A percentile compares a stretch with the other conserved stretches of the same genome.
Evolutionary conservation across 35 echinoderm and acorn worm genomes (phyloP).

Genomic region (Anneissia japonica): DNA sequence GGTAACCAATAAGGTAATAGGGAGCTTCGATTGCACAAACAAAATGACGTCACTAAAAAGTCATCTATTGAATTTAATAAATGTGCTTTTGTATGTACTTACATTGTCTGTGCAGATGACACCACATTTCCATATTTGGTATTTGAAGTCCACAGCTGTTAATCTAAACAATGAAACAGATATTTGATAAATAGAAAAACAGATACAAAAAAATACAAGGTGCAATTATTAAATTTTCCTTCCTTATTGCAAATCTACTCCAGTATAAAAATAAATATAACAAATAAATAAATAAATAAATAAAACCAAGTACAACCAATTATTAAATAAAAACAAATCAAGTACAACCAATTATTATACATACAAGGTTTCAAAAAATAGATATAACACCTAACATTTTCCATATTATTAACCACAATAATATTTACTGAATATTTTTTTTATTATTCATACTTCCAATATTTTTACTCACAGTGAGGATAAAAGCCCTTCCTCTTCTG

Average conservation of each 20-base stretch:
- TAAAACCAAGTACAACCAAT: too few relatives aligned
- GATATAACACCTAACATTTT: neutral
- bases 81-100: slow-evolving; percentile 6
- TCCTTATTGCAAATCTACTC: too few relatives aligned
- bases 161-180: slow-evolving; percentile 39
- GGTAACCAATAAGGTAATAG: too few relatives aligned
- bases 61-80: neutral
- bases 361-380: neutral
- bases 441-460: neutral
- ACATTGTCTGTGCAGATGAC: slow-evolving; percentile 92
- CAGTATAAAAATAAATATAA: neutral
- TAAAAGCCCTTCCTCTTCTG: slow-evolving; percentile 50
- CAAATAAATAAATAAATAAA: neutral
- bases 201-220: slow-evolving; percentile 9
- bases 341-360: too few relatives aligned
- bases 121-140: slow-evolving; percentile 96
- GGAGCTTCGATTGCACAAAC: too few relatives aligned
- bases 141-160: slow-evolving; percentile 73
- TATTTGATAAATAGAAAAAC: neutral
- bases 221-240: too few relatives aligned
- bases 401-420: neutral
- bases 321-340: too few relatives aligned
- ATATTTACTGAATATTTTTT: neutral
- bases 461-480: slow-evolving; percentile 62
- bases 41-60: too few relatives aligned